phyloP scores from a whole-genome alignment of 1,140 invertebrate species.

The Drosophila ambigua region DNA sequence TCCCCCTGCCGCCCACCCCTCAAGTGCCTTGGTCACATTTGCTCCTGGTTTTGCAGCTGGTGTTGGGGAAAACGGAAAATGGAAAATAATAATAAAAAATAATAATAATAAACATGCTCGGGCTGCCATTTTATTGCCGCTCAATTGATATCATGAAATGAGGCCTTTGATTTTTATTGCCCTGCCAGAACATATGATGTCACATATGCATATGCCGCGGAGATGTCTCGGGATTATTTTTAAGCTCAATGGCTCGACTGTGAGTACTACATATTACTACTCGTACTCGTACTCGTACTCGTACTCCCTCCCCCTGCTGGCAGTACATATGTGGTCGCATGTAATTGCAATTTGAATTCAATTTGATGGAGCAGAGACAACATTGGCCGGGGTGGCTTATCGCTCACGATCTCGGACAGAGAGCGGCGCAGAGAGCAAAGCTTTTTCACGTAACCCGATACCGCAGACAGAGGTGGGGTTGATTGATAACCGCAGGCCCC shows the following conservation, averaged over 20 bases:
- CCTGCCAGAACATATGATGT: conserved; percentile 76
- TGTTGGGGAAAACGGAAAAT: conserved; percentile 8
- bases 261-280: not conserved
- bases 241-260: conserved; percentile 24
- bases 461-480: conserved; percentile 11
- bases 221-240: conserved; percentile 61
- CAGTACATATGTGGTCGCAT: conserved; percentile 44
- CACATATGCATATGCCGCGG: conserved; percentile 21
- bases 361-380: conserved; percentile 17
- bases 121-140: conserved; percentile 66
- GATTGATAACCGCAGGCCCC: conserved; percentile 34
- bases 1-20: conserved; percentile 11
- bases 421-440: conserved; percentile 1
- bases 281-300: not conserved
- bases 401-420: conserved; percentile 38
- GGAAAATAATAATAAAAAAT: conserved; percentile 47
- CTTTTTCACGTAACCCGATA: conserved; percentile 44
- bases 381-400: conserved; percentile 33
- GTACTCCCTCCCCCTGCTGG: not conserved
- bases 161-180: conserved; percentile 83
- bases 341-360: conserved; percentile 62
- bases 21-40: conserved; percentile 34
- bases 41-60: conserved; percentile 30
- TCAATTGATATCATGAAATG: conserved; percentile 79
- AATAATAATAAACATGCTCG: conserved; percentile 76